Conservation (phyloP, 2,797 vertebrate genomes). For the Hoplostethus atlanticus region DNA sequence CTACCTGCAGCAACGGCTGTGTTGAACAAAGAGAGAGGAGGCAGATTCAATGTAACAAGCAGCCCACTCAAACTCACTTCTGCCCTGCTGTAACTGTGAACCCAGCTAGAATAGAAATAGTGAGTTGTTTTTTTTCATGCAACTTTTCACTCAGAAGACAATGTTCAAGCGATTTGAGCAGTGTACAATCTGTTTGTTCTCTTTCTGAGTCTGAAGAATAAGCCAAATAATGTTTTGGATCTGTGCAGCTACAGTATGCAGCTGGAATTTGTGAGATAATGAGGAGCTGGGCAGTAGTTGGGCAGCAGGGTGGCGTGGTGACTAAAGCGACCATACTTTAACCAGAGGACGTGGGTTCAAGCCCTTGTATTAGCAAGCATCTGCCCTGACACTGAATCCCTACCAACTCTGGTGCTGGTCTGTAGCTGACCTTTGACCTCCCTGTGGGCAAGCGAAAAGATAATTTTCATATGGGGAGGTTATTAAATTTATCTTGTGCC, state of each 20-base stretch:
- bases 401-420: too few relatives aligned
- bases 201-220: slow-evolving; percentile 2
- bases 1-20: slow-evolving; percentile 27
- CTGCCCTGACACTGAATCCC: too few relatives aligned
- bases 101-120: slow-evolving; percentile 21
- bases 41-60: slow-evolving; percentile 37
- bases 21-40: slow-evolving; percentile 49
- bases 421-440: too few relatives aligned
- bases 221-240: slow-evolving; percentile 1
- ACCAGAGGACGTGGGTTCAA: too few relatives aligned
- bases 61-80: slow-evolving; percentile 56
- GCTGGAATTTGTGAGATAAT: neutral
- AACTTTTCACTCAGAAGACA: neutral
- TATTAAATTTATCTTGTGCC: neutral
- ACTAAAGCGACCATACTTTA: neutral
- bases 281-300: neutral
- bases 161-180: neutral
- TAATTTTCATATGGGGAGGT: too few relatives aligned
- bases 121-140: neutral
- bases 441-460: too few relatives aligned
- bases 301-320: neutral
- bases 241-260: neutral
- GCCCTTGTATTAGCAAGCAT: too few relatives aligned
- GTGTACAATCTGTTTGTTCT: neutral
- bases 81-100: slow-evolving; percentile 23